phyloP scores from a whole-genome alignment of 1,140 invertebrate species.

The Drosophila ogumai region DNA sequence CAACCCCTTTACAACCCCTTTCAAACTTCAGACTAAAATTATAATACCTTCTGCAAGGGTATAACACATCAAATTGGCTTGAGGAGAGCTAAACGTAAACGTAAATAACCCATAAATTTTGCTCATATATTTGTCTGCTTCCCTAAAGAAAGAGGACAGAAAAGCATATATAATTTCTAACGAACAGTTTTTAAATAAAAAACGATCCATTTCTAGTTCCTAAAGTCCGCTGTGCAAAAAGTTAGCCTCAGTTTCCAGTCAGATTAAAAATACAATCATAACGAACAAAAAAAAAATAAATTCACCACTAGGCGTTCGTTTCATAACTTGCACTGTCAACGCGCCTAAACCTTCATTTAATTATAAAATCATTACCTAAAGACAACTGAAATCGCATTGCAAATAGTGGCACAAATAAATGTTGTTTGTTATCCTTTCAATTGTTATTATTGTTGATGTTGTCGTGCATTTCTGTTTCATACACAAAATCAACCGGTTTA shows the following conservation, averaged over 20 bases:
- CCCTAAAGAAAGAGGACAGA: too few relatives aligned
- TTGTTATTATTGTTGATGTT: conserved; percentile 75
- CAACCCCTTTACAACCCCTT: too few relatives aligned
- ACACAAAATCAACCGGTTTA: conserved; percentile 45
- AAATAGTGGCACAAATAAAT: conserved; percentile 73
- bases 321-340: conserved; percentile 15
- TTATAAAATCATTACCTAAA: conserved; percentile 27
- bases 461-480: conserved; percentile 59
- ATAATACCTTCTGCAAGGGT: neutral
- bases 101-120: neutral
- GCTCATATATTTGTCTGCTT: neutral
- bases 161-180: neutral
- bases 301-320: conserved; percentile 1
- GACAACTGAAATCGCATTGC: conserved; percentile 45
- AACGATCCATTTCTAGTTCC: neutral
- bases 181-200: neutral
- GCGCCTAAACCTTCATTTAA: conserved; percentile 11
- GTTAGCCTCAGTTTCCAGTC: neutral
- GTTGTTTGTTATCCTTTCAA: conserved; percentile 57
- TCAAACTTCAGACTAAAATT: neutral
- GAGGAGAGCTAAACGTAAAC: neutral
- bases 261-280: conserved; percentile 16
- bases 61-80: neutral
- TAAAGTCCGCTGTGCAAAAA: neutral
- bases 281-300: neutral